These are phyloP conservation scores for Lordiphosa clarofinis DNA, from an alignment of 1,140 invertebrate species.

Conservation along the genomic window DNA sequence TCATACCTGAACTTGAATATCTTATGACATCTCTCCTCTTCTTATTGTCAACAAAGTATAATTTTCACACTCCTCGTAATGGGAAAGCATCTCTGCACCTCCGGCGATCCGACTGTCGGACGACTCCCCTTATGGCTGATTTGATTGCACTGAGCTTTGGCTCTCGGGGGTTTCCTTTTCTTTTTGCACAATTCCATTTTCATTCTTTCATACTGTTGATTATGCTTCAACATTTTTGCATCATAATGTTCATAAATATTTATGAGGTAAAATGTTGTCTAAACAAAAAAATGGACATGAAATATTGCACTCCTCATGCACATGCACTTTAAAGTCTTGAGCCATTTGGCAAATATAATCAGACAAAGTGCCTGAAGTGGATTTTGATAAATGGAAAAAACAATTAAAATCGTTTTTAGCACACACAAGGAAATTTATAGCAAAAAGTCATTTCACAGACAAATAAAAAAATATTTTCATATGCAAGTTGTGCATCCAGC, in stretches of 20 bases:
- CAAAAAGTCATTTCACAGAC: conserved; percentile 1
- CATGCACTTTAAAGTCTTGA: neutral
- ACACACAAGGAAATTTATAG: conserved; percentile 7
- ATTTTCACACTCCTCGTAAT: conserved; percentile 10
- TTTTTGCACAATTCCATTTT: neutral
- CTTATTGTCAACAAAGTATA: conserved; percentile 10
- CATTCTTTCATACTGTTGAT: conserved; percentile 10
- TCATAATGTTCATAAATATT: conserved; percentile 15
- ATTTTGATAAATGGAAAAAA: conserved; percentile 9
- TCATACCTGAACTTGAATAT: too few relatives aligned
- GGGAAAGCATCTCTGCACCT: too few relatives aligned
- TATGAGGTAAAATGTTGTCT: conserved; percentile 8
- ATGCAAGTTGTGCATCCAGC: conserved; percentile 5
- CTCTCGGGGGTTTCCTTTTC: neutral
- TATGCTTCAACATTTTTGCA: conserved; percentile 14
- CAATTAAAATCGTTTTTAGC: conserved; percentile 14
- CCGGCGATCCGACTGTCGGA: neutral
- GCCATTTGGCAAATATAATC: conserved; percentile 12
- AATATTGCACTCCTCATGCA: conserved; percentile 7
- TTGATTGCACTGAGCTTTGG: conserved; percentile 12
- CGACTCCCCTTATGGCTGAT: neutral
- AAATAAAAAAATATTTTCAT: conserved; percentile 9
- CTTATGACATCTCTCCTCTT: too few relatives aligned
- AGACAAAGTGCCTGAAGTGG: conserved; percentile 8
- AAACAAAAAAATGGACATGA: conserved; percentile 12